Conservation (phyloP, 1,140 invertebrate species). For the Nylanderia fulva region DNA sequence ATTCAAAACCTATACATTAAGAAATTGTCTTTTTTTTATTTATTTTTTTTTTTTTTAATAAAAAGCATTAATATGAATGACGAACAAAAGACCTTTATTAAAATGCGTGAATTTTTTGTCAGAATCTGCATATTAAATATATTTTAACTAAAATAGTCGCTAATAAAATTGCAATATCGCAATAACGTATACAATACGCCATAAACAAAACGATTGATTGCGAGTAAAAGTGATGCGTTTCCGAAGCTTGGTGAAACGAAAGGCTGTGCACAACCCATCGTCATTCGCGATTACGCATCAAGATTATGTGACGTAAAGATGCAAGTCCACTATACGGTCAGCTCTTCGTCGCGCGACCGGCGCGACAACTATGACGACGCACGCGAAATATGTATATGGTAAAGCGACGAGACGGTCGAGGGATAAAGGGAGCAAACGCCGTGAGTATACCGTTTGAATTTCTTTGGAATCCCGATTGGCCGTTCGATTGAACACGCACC, state of each 20-base stretch:
- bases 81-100: too few relatives aligned
- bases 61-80: too few relatives aligned
- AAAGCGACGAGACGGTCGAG: neutral
- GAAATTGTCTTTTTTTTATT: too few relatives aligned
- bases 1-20: neutral
- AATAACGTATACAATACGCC: constrained; percentile 1
- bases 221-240: neutral
- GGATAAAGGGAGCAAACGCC: neutral
- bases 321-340: constrained; percentile 24
- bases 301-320: constrained; percentile 13
- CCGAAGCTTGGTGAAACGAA: constrained; percentile 33
- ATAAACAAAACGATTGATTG: neutral
- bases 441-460: constrained; percentile 75
- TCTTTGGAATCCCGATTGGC: constrained; percentile 67
- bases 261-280: constrained; percentile 32
- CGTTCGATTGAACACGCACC: constrained; percentile 49
- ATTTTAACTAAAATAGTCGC: too few relatives aligned
- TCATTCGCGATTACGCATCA: constrained; percentile 17
- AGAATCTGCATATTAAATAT: too few relatives aligned
- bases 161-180: constrained; percentile 11
- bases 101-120: neutral
- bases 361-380: constrained; percentile 48
- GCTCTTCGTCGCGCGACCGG: constrained; percentile 42
- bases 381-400: neutral
- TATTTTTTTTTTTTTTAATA: too few relatives aligned